Evolutionary conservation across 37 sponge, comb jelly and placozoan species (phyloP).

Genomic region (Tethya wilhelma): DNA sequence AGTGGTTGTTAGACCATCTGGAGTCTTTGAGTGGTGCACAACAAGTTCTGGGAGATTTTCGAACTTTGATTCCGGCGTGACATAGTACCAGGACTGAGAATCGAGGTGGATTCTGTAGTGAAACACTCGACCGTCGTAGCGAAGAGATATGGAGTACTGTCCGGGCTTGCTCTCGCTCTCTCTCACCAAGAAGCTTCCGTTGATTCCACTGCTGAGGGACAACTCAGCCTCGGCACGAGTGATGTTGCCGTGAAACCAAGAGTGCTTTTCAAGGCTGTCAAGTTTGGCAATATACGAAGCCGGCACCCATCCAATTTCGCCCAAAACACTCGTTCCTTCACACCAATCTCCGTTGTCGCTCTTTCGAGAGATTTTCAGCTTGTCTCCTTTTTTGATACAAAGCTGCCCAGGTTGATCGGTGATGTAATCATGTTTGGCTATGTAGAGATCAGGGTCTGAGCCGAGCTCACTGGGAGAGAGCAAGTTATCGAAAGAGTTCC

Average conservation of each 20-base stretch:
- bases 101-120: conserved; percentile 89
- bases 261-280: conserved; percentile 92
- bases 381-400: conserved; percentile 75
- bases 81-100: conserved; percentile 49
- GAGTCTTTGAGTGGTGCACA: conserved; percentile 85
- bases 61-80: conserved; percentile 89
- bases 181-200: conserved; percentile 93
- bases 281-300: conserved; percentile 88
- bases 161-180: conserved; percentile 98
- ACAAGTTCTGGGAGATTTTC: conserved; percentile 81
- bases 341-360: conserved; percentile 86
- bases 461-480: neutral
- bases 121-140: conserved; percentile 91
- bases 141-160: conserved; percentile 95
- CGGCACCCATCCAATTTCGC: conserved; percentile 93
- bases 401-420: conserved; percentile 80
- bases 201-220: conserved; percentile 88
- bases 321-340: conserved; percentile 61
- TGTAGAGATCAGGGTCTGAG: conserved; percentile 70
- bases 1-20: conserved; percentile 90
- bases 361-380: conserved; percentile 65
- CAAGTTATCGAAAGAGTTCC: conserved; percentile 74
- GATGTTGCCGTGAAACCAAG: conserved; percentile 95
- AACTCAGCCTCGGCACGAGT: conserved; percentile 93
- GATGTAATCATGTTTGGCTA: conserved; percentile 76